phyloP scores from a whole-genome alignment of 2,113 vertebrate genomes.

The Trematomus loennbergii region DNA sequence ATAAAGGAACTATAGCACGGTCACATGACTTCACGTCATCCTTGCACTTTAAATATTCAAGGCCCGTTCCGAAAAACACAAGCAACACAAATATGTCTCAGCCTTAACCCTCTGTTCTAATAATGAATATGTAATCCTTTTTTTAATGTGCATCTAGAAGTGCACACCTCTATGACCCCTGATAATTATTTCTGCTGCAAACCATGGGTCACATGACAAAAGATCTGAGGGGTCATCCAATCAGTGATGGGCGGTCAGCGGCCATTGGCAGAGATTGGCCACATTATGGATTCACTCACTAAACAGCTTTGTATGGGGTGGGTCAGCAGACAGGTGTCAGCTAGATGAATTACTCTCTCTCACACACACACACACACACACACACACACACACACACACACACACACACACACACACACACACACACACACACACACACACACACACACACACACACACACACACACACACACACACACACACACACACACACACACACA shows the following conservation, averaged over 20 bases:
- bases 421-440: no score
- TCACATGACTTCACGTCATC: no score
- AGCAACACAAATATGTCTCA: neutral
- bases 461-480: no score
- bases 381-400: no score
- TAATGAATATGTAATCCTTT: neutral
- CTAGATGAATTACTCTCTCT: slow-evolving; percentile 60
- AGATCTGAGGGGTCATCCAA: slow-evolving; percentile 43
- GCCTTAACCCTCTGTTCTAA: neutral
- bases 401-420: no score
- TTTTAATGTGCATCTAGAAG: neutral
- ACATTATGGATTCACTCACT: slow-evolving; percentile 59
- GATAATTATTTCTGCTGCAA: slow-evolving; percentile 8
- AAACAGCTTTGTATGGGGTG: slow-evolving; percentile 58
- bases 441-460: slow-evolving; percentile 3
- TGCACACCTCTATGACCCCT: slow-evolving; percentile 14
- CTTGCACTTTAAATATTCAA: no score
- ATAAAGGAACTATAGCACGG: no score
- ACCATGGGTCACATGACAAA: slow-evolving; percentile 40
- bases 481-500: no score
- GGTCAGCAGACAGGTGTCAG: slow-evolving; percentile 61
- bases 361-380: slow-evolving; percentile 3
- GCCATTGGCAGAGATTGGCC: slow-evolving; percentile 34
- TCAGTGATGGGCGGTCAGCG: slow-evolving; percentile 30
- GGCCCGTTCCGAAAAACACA: no score